Conservation (phyloP, 2,113 vertebrate species). For the Acrocephalus arundinaceus region DNA sequence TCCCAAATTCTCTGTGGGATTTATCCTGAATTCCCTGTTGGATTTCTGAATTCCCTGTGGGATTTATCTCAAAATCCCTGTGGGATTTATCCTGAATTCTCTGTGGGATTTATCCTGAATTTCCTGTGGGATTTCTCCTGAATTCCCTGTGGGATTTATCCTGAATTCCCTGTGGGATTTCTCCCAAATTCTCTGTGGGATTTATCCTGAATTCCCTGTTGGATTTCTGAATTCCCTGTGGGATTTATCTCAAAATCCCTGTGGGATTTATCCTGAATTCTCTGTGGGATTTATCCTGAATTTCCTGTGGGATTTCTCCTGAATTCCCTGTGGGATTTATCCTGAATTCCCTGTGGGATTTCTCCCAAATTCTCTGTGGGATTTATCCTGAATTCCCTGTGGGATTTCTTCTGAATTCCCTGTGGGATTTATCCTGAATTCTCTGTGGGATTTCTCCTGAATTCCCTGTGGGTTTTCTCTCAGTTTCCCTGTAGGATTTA, state of each 20-base stretch:
- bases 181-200: neutral
- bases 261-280: neutral
- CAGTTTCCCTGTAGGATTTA: neutral
- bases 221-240: neutral
- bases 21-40: accelerated
- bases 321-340: neutral
- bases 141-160: neutral
- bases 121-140: neutral
- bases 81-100: neutral
- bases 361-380: neutral
- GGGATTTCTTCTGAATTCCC: neutral
- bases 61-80: neutral
- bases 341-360: accelerated
- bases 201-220: neutral
- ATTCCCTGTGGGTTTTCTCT: neutral
- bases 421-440: neutral
- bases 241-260: neutral
- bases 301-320: neutral
- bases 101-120: neutral
- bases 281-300: accelerated
- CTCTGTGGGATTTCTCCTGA: neutral
- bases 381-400: neutral
- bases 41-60: neutral
- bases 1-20: accelerated
- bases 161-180: neutral